Base-by-base conservation (phyloP, 2,797 vertebrate species). In the Crocodylus rhombifer region DNA sequence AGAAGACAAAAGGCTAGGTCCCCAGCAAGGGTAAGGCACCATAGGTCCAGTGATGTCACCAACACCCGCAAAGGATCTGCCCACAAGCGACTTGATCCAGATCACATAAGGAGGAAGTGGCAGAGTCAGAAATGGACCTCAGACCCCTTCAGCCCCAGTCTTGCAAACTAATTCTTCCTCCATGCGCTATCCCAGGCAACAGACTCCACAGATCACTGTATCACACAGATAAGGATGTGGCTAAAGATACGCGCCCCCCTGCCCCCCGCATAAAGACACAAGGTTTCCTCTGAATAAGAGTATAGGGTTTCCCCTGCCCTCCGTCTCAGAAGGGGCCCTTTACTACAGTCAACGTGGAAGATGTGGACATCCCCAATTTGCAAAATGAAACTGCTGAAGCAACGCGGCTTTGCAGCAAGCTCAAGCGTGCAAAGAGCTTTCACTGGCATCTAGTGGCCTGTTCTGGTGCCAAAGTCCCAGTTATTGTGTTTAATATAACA, bases 381-480 rank as follows among this genome's bases (percentile, higher is more conserved):
- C 33, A 25, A 69, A 11, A 82, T 26, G 2, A 64, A 85, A 62
- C 26, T 80, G 20, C 28, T 57, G 1, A 12, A 83, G 91, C n/a
- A 14, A 4, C 55, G 55, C 80, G 13, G 6, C 58, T 91, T 87
- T 65, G 10, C 16, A 58, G 42, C 0, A 0, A 14, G 10, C 93
- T 42, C 42, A 51, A 56, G 11, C 6, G 42, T 7, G 7, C 56
- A 64, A 80, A 95, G 78, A 90, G 92, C 95, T 94, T 96, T 71
- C 95, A 96, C 82, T 96, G 96, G 92, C 96, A 97, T 77, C 95
- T 96, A 96, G 95, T 92, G 94, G 96, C 58, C 69, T 1, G 0
- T n/a, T 80, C 33, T 33, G 88, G 89, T 77, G 69, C 21, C 55
- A 69, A 88, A 83, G 74, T 18, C 51, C 21, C 12, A 71, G 5